These are phyloP conservation scores for Capitulum mitella DNA, from an alignment of 2,888 invertebrate species.

Conservation along the genomic window DNA sequence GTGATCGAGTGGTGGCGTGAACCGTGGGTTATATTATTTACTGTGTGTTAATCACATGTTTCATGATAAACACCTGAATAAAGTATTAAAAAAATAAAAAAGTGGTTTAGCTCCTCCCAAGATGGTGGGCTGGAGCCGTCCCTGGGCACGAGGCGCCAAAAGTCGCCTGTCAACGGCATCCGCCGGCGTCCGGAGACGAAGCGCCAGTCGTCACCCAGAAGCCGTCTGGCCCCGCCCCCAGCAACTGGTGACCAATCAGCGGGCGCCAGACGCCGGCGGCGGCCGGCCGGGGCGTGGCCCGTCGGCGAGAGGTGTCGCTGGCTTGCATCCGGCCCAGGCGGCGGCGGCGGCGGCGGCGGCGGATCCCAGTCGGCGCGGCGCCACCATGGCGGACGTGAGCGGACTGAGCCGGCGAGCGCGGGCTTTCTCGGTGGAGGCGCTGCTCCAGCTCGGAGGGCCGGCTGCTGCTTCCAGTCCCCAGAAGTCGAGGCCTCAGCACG, in stretches of 20 bases:
- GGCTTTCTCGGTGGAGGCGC: not conserved
- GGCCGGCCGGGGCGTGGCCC: not conserved
- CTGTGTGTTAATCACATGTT: too few relatives aligned
- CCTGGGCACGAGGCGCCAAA: too few relatives aligned
- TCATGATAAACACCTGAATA: too few relatives aligned
- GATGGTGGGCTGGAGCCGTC: too few relatives aligned
- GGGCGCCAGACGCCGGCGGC: conserved; percentile 1
- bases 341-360: too few relatives aligned
- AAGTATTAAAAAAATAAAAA: too few relatives aligned
- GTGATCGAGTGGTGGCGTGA: too few relatives aligned
- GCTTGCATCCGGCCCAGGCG: too few relatives aligned
- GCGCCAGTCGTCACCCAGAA: not conserved
- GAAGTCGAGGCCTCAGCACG: not conserved
- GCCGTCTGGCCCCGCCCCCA: not conserved
- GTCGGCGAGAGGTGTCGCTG: not conserved
- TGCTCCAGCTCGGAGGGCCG: not conserved
- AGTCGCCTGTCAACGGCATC: too few relatives aligned
- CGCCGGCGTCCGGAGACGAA: not conserved
- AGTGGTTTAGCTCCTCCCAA: too few relatives aligned
- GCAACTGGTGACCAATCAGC: not conserved
- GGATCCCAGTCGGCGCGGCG: too few relatives aligned
- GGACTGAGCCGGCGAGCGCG: not conserved
- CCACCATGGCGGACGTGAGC: not conserved
- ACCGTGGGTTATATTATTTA: too few relatives aligned
- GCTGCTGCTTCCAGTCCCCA: not conserved